These are phyloP conservation scores for Eupithecia centaureata DNA, from an alignment of 2,888 invertebrate genomes.

Conservation along the genomic window DNA sequence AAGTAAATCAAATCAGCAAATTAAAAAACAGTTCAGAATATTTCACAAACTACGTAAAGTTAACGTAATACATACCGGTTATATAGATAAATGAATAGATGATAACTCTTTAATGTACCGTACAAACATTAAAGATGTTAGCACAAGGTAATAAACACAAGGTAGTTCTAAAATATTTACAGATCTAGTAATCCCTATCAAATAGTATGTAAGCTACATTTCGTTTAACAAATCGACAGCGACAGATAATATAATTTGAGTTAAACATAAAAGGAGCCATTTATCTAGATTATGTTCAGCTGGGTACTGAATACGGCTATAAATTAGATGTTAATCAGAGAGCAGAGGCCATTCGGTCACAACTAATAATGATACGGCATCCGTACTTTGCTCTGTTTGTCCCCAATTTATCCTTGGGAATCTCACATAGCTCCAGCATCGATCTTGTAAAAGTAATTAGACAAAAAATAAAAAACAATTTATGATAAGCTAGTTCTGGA, in stretches of 20 bases:
- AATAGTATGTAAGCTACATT: not conserved
- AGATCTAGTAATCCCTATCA: not conserved
- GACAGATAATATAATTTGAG: slow-evolving; percentile 34
- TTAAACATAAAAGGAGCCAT: slow-evolving; percentile 47
- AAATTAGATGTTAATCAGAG: slow-evolving; percentile 57
- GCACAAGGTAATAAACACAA: no score
- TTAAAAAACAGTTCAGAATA: no score
- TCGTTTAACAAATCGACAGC: not conserved
- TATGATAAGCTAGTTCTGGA: no score
- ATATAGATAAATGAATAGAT: no score
- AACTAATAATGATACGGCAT: slow-evolving; percentile 52
- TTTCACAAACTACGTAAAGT: no score
- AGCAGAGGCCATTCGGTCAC: slow-evolving; percentile 51
- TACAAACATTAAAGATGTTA: no score
- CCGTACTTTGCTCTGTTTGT: slow-evolving; percentile 42
- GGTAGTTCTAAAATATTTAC: no score
- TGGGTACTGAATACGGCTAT: slow-evolving; percentile 54
- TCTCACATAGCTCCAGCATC: slow-evolving; percentile 41
- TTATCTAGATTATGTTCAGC: slow-evolving; percentile 63
- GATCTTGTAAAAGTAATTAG: not conserved
- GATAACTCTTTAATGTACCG: no score
- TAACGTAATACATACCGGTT: no score
- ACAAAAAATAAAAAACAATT: not conserved
- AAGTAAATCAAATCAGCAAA: no score
- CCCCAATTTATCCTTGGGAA: slow-evolving; percentile 50